These are phyloP conservation scores for Dendrolimus punctatus DNA, from an alignment of 1,140 invertebrate species.

Conservation along the genomic window DNA sequence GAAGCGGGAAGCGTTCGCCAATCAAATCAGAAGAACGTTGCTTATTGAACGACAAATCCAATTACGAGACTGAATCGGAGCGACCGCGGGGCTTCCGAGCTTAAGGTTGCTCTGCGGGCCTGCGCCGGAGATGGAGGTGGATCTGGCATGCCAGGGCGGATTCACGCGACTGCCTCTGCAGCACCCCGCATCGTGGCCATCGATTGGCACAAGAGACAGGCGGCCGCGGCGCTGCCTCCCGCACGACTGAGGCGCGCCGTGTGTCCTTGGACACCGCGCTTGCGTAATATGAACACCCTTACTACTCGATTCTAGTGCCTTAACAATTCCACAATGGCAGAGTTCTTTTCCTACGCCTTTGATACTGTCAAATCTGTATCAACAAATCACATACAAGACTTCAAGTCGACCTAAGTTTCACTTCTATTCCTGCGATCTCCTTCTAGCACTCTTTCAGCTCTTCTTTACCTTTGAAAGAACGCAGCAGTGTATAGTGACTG, in stretches of 20 bases:
- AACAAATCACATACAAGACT: background rate
- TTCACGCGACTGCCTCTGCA: conserved; percentile 45
- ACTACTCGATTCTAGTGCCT: conserved; percentile 45
- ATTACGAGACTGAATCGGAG: conserved; percentile 69
- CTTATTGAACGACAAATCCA: conserved; percentile 66
- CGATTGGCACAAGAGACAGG: conserved; percentile 18
- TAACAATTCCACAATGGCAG: conserved; percentile 40
- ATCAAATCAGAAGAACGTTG: conserved; percentile 62
- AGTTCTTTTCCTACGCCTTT: conserved; percentile 18
- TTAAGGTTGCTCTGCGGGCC: conserved; percentile 53
- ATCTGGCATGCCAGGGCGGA: conserved; percentile 44
- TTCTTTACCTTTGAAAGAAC: too few species aligned
- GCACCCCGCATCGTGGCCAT: conserved; percentile 35
- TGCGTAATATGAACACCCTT: conserved; percentile 42
- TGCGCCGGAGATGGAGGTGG: conserved; percentile 30
- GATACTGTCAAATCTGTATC: background rate
- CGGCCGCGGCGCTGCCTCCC: conserved; percentile 51
- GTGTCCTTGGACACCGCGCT: conserved; percentile 61
- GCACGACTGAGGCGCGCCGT: conserved; percentile 61
- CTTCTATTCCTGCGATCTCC: too few species aligned
- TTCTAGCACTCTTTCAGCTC: too few species aligned
- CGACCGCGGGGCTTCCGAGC: conserved; percentile 59
- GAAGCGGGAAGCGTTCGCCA: conserved; percentile 63
- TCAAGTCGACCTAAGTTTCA: too few species aligned
- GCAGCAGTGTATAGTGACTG: too few species aligned